Base-by-base conservation (phyloP, 2,888 invertebrate species). In the Disparrhopalites patrizii region DNA sequence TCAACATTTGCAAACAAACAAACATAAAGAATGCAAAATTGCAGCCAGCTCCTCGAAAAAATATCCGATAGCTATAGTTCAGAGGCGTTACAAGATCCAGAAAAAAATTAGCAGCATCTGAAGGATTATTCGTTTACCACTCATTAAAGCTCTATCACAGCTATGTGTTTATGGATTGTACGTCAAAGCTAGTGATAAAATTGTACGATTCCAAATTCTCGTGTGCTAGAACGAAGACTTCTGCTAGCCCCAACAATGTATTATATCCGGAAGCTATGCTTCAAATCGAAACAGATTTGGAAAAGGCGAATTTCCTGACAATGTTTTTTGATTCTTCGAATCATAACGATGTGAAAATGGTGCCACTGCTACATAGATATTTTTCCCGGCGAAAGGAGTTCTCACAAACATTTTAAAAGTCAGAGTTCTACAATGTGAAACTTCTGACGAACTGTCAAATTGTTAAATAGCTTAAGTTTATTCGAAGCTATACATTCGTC, bases 251-350 rank as follows among this genome's bases (percentile, higher is more conserved):
- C 13, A 50, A 4, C 2, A 20, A 50, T 50, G 25, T 67, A 13
- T 31, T 69, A 2, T 56, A 57, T 0, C 28, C 67, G 1, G 40
- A 67, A 18, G 52, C 56, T 27, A 15, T 67, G 8, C 40, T 27
- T 13, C 57, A 61, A 8, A 60, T 36, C 15, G 15, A 69, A 57
- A 64, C 65, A 20, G 20, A 50, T 2, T 20, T 50, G 20, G 25
- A 18, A 10, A 50, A 20, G 18, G 2, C 4, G 4, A 50, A 50
- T 3, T 50, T 50, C 25, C 5, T 50, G 2, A 10, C 18, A 5
- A 4, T 50, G 13, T 50, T 4, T 4, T 10, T 23, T 23, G 50
- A 50, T n/a, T n/a, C n/a, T n/a, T n/a, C n/a, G n/a, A n/a, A n/a
- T n/a, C n/a, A n/a, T n/a, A n/a, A n/a, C n/a, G 20, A 50, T 18